phyloP scores from a whole-genome alignment of 1,140 invertebrate species.

The Micrasema longulum region DNA sequence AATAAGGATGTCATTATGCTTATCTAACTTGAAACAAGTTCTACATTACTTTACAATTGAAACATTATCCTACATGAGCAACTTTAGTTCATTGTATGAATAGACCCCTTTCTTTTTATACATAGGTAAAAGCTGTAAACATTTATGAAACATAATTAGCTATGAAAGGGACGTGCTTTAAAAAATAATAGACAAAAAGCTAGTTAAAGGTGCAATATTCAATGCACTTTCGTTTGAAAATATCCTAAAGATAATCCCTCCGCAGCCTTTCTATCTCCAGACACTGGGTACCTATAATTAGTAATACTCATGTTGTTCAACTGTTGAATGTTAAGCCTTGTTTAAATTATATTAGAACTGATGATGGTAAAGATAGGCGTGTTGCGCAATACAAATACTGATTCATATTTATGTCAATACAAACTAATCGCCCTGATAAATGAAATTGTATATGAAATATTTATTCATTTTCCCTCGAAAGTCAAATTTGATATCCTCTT shows the following conservation, averaged over 20 bases:
- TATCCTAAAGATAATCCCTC: not conserved
- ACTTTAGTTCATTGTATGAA: too few species aligned
- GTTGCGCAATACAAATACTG: slow-evolving; percentile 12
- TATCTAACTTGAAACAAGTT: too few species aligned
- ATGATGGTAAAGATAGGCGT: slow-evolving; percentile 6
- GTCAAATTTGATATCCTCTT: not conserved
- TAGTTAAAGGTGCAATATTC: too few species aligned
- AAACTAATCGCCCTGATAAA: not conserved
- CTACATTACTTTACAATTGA: too few species aligned
- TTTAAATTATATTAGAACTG: not conserved
- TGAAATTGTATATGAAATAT: not conserved
- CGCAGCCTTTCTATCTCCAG: not conserved
- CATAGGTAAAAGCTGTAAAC: too few species aligned
- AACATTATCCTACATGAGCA: too few species aligned
- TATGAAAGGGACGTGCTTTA: too few species aligned
- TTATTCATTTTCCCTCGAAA: not conserved
- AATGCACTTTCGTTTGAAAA: too few species aligned
- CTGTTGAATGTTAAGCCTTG: not conserved
- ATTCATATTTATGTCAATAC: slow-evolving; percentile 12
- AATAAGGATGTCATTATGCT: too few species aligned
- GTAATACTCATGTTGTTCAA: not conserved
- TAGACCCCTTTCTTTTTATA: too few species aligned
- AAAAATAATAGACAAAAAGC: not conserved
- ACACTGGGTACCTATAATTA: not conserved
- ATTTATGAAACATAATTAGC: too few species aligned